Evolutionary conservation across 1,140 invertebrate species (phyloP), one percentile per base, ranked within the genome.

Genomic region (Formica selysi): DNA sequence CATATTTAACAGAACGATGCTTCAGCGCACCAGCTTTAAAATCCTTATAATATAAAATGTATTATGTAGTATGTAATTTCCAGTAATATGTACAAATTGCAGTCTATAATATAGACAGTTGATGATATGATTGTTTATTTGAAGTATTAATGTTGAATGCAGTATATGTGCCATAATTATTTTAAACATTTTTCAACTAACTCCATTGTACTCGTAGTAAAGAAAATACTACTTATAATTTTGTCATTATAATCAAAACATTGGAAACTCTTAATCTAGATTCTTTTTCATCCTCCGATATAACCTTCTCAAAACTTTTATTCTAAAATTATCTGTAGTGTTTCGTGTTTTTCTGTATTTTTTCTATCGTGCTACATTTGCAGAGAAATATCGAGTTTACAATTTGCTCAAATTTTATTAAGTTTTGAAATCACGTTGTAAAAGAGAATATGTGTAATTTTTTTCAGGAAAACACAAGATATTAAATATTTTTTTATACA

Each of bases 61-160:
- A 73, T 71, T 73, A 16, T 48, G 48, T 51, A 41, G 22, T 62
- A 44, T 29, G 10, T 76, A 76, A 44, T 51, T 51, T 5, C 3
- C 16, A 29, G 11, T 76, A 44, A 76, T 44, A 62, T 61, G 57
- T 76, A 76, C 74, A 76, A 44, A 76, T 62, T 74, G 22, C n/a
- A 76, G 19, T 73, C 11, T 73, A 57, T 57, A 74, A 71, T 71
- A 19, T 76, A 61, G 36, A 76, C 44, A 0, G 16, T 48, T 48
- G 13, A 48, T 16, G 44, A 48, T n/a, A 76, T 22, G 22, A n/a
- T 61, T 76, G 74, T 76, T 62, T 62, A 76, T 62, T 59, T 76
- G 32, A 76, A 16, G n/a, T 76, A 44, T 62, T 62, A 62, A 29
- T 32, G 16, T 62, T 76, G 41, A 44, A 61, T 41, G 7, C 13